Evolutionary conservation across 2,888 invertebrate species (phyloP), one percentile per base, ranked within the genome.

Genomic region (Archips crataeganus): DNA sequence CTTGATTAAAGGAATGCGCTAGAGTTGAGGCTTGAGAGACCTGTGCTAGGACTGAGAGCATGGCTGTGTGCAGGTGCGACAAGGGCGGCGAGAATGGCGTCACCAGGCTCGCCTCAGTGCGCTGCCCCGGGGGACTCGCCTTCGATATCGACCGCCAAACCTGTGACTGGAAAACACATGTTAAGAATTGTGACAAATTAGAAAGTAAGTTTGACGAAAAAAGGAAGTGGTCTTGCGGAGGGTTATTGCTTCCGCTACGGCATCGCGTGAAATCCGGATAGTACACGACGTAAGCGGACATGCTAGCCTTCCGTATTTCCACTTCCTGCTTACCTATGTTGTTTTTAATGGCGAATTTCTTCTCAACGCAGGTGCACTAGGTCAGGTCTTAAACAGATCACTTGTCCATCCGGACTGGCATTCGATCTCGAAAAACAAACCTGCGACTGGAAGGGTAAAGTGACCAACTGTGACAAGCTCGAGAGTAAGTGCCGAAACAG

Each of bases 401-500:
- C 98, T 95, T 98, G 98, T 95, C 98, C 98, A 94, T 98, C 98
- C 94, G 98, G 98, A 96, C 96, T 98, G 96, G 97, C 98, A 95
- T 98, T 98, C 96, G 98, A 98, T 96, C 97, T 98, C 96, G 97
- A 98, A 96, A 98, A 98, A 96, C 98, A 98, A 96, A 98, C 98
- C 94, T 98, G 98, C 96, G 98, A 98, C 96, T 98, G 98, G 98
- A 98, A 98, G 96, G 98, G 98, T 96, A 98, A 98, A 97, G 98
- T 98, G 96, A 97, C 96, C 96, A 98, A 97, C 97, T 98, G 98
- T 97, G 97, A 98, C 96, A 97, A 97, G 95, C 96, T 98, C 95
- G 98, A 98, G 97, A 98, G 98, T 98, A 98, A 98, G 98, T 97
- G 95, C 87, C 90, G 92, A 90, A 86, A 87, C 84, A 86, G 87